These are phyloP conservation scores for Megaceryle alcyon DNA, from an alignment of 2,797 vertebrate species.

Conservation along the genomic window DNA sequence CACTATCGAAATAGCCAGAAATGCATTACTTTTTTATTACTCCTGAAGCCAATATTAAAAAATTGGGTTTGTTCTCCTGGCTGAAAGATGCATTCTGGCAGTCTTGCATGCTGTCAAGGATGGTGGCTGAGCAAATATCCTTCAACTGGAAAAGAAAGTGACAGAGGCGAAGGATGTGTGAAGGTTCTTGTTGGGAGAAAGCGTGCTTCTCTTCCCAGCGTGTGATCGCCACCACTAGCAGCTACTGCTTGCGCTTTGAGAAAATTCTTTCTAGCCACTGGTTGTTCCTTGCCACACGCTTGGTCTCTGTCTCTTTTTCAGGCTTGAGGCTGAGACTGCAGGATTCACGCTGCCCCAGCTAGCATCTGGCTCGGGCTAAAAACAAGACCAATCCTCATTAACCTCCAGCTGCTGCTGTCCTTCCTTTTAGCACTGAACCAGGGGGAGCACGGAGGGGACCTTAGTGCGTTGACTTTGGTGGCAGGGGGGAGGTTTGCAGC, in stretches of 20 bases:
- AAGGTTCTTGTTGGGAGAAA: not conserved
- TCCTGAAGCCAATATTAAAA: not conserved
- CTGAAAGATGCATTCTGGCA: not conserved
- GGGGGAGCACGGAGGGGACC: not conserved
- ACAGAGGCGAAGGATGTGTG: fast-evolving
- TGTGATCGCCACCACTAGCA: not conserved
- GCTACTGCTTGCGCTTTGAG: not conserved
- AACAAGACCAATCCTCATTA: not conserved
- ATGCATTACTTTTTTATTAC: conserved; percentile 4
- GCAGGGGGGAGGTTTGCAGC: not conserved
- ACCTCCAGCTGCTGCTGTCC: not conserved
- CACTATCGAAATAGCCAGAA: conserved; percentile 52
- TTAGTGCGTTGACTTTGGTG: not conserved
- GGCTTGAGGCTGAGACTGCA: not conserved
- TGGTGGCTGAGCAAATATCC: not conserved
- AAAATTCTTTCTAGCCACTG: not conserved
- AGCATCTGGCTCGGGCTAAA: not conserved
- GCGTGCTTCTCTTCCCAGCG: fast-evolving
- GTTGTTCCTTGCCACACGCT: not conserved
- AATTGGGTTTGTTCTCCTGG: not conserved
- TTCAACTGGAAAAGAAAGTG: not conserved
- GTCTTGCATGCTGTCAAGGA: not conserved
- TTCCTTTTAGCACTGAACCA: not conserved
- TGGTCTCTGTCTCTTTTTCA: not conserved
- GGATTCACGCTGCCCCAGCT: not conserved